phyloP scores from a whole-genome alignment of 2,113 vertebrate genomes.

The Aegithalos caudatus region DNA sequence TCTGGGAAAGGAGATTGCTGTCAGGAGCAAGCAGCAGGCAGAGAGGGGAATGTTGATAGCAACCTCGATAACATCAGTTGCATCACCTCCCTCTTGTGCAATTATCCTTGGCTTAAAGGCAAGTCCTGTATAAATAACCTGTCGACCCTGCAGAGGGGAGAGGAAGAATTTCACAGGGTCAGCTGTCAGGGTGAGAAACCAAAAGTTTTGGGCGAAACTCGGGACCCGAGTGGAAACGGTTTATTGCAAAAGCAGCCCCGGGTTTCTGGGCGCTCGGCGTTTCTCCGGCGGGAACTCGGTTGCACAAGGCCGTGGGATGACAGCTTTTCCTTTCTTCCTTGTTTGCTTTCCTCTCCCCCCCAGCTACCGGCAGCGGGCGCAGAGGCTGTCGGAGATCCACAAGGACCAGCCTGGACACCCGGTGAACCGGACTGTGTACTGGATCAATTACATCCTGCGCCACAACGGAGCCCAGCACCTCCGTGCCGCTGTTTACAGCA shows the following conservation, averaged over 20 bases:
- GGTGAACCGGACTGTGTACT: conserved; percentile 89
- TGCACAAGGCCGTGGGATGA: neutral
- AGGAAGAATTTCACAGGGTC: neutral
- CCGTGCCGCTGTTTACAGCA: conserved; percentile 86
- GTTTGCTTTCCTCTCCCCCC: neutral
- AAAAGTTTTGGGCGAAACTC: neutral
- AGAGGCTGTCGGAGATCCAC: conserved; percentile 89
- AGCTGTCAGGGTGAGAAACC: neutral
- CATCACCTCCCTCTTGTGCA: neutral
- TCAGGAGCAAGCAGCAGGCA: neutral
- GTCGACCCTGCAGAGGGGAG: neutral
- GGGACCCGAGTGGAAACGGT: accelerated
- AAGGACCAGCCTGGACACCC: conserved; percentile 95
- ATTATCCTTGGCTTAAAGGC: neutral
- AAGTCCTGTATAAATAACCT: neutral
- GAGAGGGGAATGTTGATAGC: neutral
- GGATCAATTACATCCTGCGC: conserved; percentile 94
- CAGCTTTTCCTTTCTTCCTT: neutral
- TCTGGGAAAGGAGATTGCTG: neutral
- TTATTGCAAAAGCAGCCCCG: accelerated
- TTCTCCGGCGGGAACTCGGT: neutral
- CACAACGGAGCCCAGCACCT: conserved; percentile 91
- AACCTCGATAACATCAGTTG: neutral
- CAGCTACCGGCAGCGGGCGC: conserved; percentile 87
- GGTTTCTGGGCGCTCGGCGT: neutral